These are phyloP conservation scores for Marronus borbonicus DNA, from an alignment of 2,888 invertebrate species.

Conservation along the genomic window DNA sequence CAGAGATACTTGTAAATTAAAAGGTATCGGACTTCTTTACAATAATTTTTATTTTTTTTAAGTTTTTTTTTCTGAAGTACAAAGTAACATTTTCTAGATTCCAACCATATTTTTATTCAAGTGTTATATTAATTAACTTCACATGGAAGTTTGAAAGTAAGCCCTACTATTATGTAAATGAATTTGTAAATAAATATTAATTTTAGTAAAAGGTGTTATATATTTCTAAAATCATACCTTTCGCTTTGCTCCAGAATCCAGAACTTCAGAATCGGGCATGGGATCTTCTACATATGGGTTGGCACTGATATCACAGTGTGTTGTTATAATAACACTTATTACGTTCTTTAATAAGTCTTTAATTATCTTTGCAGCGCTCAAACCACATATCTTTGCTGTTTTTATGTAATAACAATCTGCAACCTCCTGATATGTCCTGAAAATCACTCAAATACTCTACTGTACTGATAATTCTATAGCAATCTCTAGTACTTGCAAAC, in stretches of 20 bases:
- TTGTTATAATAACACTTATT: slow-evolving; percentile 62
- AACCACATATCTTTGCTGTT: slow-evolving; percentile 72
- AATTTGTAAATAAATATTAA: slow-evolving; percentile 39
- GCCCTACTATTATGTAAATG: slow-evolving; percentile 10
- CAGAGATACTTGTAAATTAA: too few species aligned
- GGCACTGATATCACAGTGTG: slow-evolving; percentile 60
- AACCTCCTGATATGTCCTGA: slow-evolving; percentile 70
- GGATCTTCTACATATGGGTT: slow-evolving; percentile 79
- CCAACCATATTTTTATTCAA: too few species aligned
- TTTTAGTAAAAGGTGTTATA: background rate
- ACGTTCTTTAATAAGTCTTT: slow-evolving; percentile 64
- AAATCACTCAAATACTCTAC: slow-evolving; percentile 53
- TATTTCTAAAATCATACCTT: slow-evolving; percentile 23
- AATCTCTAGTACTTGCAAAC: slow-evolving; percentile 69
- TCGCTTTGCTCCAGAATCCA: background rate
- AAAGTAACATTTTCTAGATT: too few species aligned
- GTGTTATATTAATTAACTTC: too few species aligned
- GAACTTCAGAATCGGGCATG: slow-evolving; percentile 79
- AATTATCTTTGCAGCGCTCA: slow-evolving; percentile 68
- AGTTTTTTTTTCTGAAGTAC: too few species aligned
- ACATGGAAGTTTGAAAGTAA: background rate
- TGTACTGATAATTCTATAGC: slow-evolving; percentile 25
- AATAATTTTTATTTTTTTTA: too few species aligned
- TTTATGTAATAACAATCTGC: slow-evolving; percentile 72
- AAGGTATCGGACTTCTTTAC: too few species aligned